These are phyloP conservation scores for Cotesia chilonis DNA, from an alignment of 1,140 invertebrate genomes.

Conservation along the genomic window DNA sequence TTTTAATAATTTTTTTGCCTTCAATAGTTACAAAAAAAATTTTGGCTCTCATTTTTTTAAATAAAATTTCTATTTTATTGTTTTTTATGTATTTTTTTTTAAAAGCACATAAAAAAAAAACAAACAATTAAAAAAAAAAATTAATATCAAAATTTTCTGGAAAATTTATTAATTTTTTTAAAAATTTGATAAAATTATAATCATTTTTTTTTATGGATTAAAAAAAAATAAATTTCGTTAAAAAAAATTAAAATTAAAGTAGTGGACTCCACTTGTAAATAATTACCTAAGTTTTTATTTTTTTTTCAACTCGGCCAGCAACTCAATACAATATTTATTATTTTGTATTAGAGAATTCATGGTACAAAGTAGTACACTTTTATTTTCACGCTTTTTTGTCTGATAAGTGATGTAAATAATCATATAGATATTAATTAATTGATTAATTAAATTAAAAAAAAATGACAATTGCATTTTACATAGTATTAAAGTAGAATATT, in stretches of 20 bases:
- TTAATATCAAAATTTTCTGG: too few species aligned
- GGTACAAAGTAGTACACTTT: conserved; percentile 45
- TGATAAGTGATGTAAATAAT: conserved; percentile 39
- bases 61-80: not conserved
- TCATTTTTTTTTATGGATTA: too few species aligned
- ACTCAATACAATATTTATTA: conserved; percentile 16
- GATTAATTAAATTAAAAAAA: not conserved
- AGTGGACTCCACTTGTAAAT: too few species aligned
- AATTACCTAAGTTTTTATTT: not conserved
- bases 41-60: not conserved
- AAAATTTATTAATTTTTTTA: too few species aligned
- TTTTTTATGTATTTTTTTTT: too few species aligned
- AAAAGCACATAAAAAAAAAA: too few species aligned
- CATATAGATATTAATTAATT: conserved; percentile 38
- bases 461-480: conserved; percentile 16
- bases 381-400: conserved; percentile 43
- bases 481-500: conserved; percentile 32
- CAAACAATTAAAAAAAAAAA: too few species aligned
- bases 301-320: conserved; percentile 27
- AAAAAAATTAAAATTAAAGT: too few species aligned
- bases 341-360: conserved; percentile 30
- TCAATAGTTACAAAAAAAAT: too few species aligned
- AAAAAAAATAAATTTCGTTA: too few species aligned
- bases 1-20: too few species aligned
- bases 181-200: too few species aligned